Conservation (phyloP, 2,797 vertebrate species). For the Eulemur albifrons region DNA sequence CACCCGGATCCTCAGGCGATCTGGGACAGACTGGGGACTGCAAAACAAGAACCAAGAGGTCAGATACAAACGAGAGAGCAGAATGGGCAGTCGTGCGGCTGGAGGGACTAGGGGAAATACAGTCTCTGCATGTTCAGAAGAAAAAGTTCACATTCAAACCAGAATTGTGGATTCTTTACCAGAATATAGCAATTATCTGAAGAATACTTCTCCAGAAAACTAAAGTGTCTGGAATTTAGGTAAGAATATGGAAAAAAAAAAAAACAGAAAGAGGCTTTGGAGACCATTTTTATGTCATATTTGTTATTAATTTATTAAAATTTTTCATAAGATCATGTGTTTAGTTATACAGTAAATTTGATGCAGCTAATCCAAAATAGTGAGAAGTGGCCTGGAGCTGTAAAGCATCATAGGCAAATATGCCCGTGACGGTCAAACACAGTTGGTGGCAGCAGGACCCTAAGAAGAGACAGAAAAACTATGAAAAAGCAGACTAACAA, state of each 20-base stretch:
- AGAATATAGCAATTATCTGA: neutral
- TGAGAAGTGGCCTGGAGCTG: neutral
- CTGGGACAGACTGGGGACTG: constrained; percentile 95
- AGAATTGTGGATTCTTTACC: neutral
- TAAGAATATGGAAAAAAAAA: neutral
- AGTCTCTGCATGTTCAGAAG: neutral
- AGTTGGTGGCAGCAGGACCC: neutral
- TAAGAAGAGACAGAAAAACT: neutral
- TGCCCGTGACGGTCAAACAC: fast-evolving
- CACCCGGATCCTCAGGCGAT: constrained; percentile 95
- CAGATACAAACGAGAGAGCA: neutral
- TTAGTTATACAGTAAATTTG: neutral
- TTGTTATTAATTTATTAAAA: neutral
- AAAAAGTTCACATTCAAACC: neutral
- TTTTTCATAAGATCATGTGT: neutral
- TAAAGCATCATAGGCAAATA: neutral
- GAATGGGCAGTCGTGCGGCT: neutral
- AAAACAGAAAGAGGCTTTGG: neutral
- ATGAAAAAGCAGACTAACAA: neutral
- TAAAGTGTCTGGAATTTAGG: neutral
- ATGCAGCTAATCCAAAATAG: neutral
- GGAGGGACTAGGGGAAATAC: neutral
- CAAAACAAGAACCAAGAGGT: constrained; percentile 75
- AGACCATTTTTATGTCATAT: neutral
- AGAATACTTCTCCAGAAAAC: neutral